A percentile compares a stretch with the other conserved stretches of the same genome.
These are phyloP conservation scores for Eubucco bourcierii DNA, from an alignment of 2,113 vertebrate species.

Conservation along the genomic window DNA sequence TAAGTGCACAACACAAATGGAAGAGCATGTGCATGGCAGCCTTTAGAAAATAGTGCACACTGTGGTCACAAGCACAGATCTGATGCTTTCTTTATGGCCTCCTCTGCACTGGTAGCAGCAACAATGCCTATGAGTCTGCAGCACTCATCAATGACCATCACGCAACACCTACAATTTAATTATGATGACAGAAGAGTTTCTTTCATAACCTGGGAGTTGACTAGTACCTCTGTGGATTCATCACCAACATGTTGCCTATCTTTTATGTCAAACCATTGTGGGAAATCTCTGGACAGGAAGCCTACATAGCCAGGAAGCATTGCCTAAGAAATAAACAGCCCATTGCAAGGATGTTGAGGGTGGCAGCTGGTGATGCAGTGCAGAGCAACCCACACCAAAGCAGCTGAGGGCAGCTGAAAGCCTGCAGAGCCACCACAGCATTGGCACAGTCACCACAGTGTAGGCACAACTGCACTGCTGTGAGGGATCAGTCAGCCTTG, in stretches of 20 bases:
- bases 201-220: background rate
- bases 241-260: background rate
- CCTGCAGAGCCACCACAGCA: background rate
- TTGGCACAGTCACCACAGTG: background rate
- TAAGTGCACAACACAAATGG: rapidly evolving
- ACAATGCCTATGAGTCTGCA: background rate
- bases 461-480: background rate
- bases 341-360: background rate
- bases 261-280: background rate
- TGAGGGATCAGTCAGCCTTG: background rate
- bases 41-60: background rate
- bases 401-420: background rate
- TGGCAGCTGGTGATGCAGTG: rapidly evolving
- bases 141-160: background rate
- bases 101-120: background rate
- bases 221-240: background rate
- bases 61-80: background rate
- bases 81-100: background rate
- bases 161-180: background rate
- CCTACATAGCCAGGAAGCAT: background rate
- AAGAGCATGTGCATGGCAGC: background rate
- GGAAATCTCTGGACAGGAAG: background rate
- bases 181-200: background rate
- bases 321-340: background rate
- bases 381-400: background rate